Evolutionary conservation across 2,888 invertebrate species (phyloP).

Genomic region (Calameuta pallipes): DNA sequence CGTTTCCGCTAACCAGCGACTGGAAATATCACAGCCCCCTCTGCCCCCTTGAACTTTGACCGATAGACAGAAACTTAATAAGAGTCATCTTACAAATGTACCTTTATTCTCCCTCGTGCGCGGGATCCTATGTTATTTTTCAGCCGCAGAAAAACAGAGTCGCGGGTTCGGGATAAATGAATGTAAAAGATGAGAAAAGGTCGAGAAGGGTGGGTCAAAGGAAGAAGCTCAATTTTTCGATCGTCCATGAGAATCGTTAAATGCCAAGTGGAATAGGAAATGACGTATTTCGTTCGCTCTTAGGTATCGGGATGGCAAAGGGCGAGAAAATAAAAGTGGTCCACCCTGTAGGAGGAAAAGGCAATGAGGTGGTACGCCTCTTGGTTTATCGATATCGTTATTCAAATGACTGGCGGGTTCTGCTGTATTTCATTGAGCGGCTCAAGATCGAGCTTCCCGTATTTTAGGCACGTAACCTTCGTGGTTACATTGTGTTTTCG

Average conservation of each 20-base stretch:
- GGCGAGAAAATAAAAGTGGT: not conserved
- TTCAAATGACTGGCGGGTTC: constrained; percentile 36
- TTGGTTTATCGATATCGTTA: constrained; percentile 42
- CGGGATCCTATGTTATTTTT: not conserved
- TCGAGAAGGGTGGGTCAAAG: not conserved
- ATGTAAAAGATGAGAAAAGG: not conserved
- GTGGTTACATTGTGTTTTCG: constrained; percentile 60
- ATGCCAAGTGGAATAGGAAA: not conserved
- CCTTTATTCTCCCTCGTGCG: not conserved
- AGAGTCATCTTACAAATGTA: not conserved
- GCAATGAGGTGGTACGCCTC: not conserved
- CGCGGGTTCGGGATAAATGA: not conserved
- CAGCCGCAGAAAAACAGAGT: not conserved
- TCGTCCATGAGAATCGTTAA: not conserved
- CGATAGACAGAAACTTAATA: not conserved
- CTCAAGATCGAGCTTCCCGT: constrained; percentile 48
- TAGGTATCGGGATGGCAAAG: not conserved
- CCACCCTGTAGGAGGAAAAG: not conserved
- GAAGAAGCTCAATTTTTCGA: not conserved
- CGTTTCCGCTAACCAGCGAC: not conserved
- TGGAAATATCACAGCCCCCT: not conserved
- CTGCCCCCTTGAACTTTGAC: not conserved
- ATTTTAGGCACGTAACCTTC: constrained; percentile 63
- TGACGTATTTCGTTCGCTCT: not conserved
- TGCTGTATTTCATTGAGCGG: constrained; percentile 15